A percentile compares a stretch with the other conserved stretches of the same genome.
Evolutionary conservation across 1,140 invertebrate genomes (phyloP).

Genomic region (Aphelinus certus): DNA sequence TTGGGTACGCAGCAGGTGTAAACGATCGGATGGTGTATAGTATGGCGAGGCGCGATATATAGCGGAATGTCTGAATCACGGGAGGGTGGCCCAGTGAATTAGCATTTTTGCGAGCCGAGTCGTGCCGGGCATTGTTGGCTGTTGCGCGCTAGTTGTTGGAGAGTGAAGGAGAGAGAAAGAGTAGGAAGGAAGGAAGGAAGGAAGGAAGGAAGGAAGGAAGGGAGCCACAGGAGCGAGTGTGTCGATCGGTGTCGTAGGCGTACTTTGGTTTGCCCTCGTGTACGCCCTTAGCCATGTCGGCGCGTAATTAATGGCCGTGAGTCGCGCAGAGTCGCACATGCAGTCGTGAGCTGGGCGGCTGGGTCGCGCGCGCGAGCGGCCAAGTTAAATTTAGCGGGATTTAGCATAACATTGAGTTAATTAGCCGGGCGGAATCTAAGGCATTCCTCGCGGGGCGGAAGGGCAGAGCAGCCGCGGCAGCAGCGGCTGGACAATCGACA

Average conservation of each 20-base stretch:
- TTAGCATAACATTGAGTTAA: slow-evolving; percentile 58
- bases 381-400: slow-evolving; percentile 52
- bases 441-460: slow-evolving; percentile 42
- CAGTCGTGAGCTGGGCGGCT: no score
- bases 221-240: background rate
- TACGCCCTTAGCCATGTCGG: background rate
- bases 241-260: slow-evolving; percentile 13
- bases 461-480: background rate
- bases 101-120: background rate
- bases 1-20: no score
- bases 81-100: background rate
- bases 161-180: background rate
- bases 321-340: background rate
- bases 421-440: slow-evolving; percentile 56
- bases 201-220: background rate
- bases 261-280: background rate
- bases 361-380: no score
- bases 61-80: background rate
- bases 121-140: background rate
- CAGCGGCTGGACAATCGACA: slow-evolving; percentile 41
- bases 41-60: no score
- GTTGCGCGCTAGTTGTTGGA: no score
- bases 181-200: background rate
- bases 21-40: no score
- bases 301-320: slow-evolving; percentile 21